Evolutionary conservation across 2,113 vertebrate species (phyloP), one percentile per base, ranked within the genome.

Genomic region (Tyto alba): DNA sequence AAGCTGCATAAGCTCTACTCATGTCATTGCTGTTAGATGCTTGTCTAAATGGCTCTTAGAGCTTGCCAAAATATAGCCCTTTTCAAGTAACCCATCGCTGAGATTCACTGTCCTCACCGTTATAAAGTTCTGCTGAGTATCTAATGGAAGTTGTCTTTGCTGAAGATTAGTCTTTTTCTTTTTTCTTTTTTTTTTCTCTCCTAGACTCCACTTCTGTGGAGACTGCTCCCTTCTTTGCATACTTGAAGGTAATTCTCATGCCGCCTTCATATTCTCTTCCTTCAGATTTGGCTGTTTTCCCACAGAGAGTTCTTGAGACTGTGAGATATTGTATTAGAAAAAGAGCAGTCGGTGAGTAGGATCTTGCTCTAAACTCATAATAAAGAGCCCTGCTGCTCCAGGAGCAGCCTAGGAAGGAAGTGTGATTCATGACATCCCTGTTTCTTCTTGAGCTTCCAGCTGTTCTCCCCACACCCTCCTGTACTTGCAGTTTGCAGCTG

Each of bases 381-480:
- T 67, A 40, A 77, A 86, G 59, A 68, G 55, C 18, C 47, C 69
- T 68, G 68, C 83, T 96, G 85, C 68, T 86, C 76, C 79, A 94
- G 88, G 86, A 93, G 56, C 68, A 84, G 64, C 13, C 66, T 75
- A 81, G 88, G 73, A 90, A 96, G 79, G 63, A 96, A 95, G 20
- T 59, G 40, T 85, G 72, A 85, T 91, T 89, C 82, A 93, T 36
- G 47, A 34, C 41, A 40, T 59, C 59, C 63, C 55, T 57, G 29
- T 83, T 73, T 94, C 71, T 82, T 88, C 75, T 83, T 90, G 50
- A 83, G 40, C 22, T 83, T 96, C 86, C 96, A 94, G 79, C 68
- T 90, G 73, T 74, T 92, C 68, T 77, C 75, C 67, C 30, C 55
- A 38, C 64, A 79, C 41, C 52, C 32, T 74, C 38, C 23, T 40